Conservation (phyloP, 2,797 vertebrate species). For the Heteromormyrus szaboi region DNA sequence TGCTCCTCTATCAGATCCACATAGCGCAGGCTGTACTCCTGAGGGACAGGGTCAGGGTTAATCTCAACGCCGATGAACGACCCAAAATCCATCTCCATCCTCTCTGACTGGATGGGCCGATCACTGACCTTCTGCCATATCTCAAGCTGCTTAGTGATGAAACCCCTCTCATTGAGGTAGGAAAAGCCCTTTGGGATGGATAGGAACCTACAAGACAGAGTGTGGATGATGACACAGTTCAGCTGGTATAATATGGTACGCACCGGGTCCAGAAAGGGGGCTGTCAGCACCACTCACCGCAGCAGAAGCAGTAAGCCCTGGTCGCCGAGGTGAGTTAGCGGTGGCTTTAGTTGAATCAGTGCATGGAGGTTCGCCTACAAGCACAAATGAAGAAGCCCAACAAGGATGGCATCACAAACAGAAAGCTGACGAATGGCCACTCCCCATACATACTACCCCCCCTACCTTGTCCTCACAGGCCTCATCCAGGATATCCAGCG, state of each 20-base stretch:
- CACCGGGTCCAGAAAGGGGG: not conserved
- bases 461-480: conserved; percentile 96
- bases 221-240: not conserved
- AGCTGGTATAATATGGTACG: not conserved
- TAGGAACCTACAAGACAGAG: conserved; percentile 73
- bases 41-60: not conserved
- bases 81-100: not conserved
- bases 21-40: conserved; percentile 97
- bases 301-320: conserved; percentile 92
- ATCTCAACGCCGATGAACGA: not conserved
- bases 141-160: conserved; percentile 93
- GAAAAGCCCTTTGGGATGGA: conserved; percentile 98
- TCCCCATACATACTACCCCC: not conserved
- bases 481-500: conserved; percentile 93
- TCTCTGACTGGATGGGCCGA: not conserved
- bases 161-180: conserved; percentile 94
- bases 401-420: not conserved
- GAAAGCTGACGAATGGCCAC: not conserved
- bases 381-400: not conserved
- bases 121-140: conserved; percentile 92
- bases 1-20: conserved; percentile 96
- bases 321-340: conserved; percentile 93
- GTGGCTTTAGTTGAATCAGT: conserved; percentile 95
- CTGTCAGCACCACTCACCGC: conserved; percentile 61
- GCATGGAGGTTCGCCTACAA: conserved; percentile 92